A percentile compares a stretch with the other conserved stretches of the same genome.
These are phyloP conservation scores for Oasisia sp. DNA, from an alignment of 2,888 invertebrate species.

Conservation along the genomic window DNA sequence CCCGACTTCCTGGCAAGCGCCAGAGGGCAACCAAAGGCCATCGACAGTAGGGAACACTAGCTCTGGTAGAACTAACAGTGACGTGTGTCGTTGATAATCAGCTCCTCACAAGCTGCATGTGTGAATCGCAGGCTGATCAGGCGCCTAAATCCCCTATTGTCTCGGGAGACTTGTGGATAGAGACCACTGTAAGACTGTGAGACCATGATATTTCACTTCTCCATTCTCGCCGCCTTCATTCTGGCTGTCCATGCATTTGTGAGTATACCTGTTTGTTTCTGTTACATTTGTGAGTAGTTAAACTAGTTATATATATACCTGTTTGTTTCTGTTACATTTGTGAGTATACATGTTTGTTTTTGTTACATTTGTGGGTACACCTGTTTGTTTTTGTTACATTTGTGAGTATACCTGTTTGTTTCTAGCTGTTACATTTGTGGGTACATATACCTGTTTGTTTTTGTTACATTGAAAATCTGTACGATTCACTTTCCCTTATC, in stretches of 20 bases:
- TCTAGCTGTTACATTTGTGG: too few species aligned
- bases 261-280: not conserved
- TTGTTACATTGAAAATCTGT: too few species aligned
- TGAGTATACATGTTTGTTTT: too few species aligned
- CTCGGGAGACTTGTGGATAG: not conserved
- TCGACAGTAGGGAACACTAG: not conserved
- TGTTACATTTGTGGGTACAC: too few species aligned
- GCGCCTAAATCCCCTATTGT: not conserved
- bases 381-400: too few species aligned
- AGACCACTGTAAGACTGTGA: not conserved
- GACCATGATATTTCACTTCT: not conserved
- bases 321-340: too few species aligned
- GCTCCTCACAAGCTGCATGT: not conserved
- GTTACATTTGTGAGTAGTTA: too few species aligned
- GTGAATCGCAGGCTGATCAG: not conserved
- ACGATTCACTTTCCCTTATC: too few species aligned
- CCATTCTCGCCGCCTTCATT: not conserved
- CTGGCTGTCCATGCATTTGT: conserved; percentile 3
- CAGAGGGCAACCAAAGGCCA: not conserved
- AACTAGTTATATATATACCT: too few species aligned
- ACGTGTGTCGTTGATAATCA: not conserved
- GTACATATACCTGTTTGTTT: too few species aligned
- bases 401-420: too few species aligned
- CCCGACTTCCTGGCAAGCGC: not conserved
- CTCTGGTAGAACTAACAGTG: not conserved